Conservation (phyloP, 2,113 vertebrate species). For the Antechinus flavipes region DNA sequence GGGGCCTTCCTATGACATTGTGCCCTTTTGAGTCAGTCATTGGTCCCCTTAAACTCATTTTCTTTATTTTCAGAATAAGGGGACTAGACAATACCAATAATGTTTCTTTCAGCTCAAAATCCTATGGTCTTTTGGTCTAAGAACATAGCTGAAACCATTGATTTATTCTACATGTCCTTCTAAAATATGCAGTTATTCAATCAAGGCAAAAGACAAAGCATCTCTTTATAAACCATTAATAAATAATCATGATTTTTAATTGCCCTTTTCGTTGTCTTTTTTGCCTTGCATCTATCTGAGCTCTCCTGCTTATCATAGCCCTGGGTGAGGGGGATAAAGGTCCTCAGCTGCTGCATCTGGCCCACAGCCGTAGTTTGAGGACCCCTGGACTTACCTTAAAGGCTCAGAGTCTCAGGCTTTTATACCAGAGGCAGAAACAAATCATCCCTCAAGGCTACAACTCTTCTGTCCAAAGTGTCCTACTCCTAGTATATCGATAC, state of each 20-base stretch:
- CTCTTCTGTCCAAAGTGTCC: not conserved
- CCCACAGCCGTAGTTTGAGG: too few species aligned
- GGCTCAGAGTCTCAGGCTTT: not conserved
- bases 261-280: not conserved
- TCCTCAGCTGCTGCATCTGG: too few species aligned
- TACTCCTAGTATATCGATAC: not conserved
- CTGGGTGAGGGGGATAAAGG: too few species aligned
- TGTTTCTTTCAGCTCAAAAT: not conserved
- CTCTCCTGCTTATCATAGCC: not conserved
- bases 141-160: not conserved
- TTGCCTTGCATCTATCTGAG: not conserved
- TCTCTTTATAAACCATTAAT: not conserved
- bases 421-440: not conserved
- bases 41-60: not conserved
- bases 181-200: not conserved
- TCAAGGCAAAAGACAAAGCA: not conserved
- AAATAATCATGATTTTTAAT: not conserved
- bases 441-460: not conserved
- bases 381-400: too few species aligned
- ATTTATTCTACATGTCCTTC: not conserved
- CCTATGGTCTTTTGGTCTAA: not conserved
- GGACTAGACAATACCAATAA: not conserved
- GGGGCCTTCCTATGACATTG: not conserved
- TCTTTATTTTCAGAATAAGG: not conserved
- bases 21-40: not conserved